phyloP scores from a whole-genome alignment of 1,140 invertebrate species.

The Drosophila pachea region DNA sequence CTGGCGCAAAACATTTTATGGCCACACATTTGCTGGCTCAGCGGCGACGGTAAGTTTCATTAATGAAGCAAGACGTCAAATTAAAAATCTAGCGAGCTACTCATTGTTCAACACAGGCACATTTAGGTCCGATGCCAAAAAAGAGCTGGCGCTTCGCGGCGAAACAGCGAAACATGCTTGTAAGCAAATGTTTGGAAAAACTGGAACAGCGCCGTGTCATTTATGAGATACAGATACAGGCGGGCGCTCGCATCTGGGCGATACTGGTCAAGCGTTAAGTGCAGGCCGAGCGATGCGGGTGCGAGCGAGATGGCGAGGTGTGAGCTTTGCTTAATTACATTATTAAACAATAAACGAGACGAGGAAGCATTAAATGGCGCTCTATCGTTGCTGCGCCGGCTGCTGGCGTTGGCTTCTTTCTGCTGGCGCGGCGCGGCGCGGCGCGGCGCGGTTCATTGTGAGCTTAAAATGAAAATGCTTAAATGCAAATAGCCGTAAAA shows the following conservation, averaged over 20 bases:
- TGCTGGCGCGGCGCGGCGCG: constrained; percentile 48
- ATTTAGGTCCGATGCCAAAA: constrained; percentile 31
- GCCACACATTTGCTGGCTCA: constrained; percentile 32
- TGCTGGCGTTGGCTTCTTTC: constrained; percentile 38
- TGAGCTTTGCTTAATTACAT: constrained; percentile 53
- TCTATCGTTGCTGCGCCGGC: constrained; percentile 24
- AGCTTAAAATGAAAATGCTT: constrained; percentile 34
- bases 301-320: constrained; percentile 19
- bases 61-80: constrained; percentile 33
- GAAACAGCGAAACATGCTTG: constrained; percentile 70
- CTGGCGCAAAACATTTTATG: constrained; percentile 20
- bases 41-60: constrained; percentile 31
- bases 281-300: constrained; percentile 51
- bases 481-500: constrained; percentile 31
- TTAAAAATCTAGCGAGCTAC: constrained; percentile 16
- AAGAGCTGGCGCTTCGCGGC: constrained; percentile 45
- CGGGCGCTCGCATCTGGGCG: constrained; percentile 32
- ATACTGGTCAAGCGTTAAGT: constrained; percentile 31
- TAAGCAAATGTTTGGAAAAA: constrained; percentile 70
- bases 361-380: constrained; percentile 71
- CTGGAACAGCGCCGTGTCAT: constrained; percentile 53
- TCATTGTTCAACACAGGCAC: constrained; percentile 34
- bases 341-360: constrained; percentile 55
- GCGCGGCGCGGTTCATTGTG: constrained; percentile 51
- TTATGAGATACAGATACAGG: constrained; percentile 41